A percentile compares a stretch with the other conserved stretches of the same genome.
Evolutionary conservation across 2,797 vertebrate genomes (phyloP).

Genomic region (Aythya fuligula): DNA sequence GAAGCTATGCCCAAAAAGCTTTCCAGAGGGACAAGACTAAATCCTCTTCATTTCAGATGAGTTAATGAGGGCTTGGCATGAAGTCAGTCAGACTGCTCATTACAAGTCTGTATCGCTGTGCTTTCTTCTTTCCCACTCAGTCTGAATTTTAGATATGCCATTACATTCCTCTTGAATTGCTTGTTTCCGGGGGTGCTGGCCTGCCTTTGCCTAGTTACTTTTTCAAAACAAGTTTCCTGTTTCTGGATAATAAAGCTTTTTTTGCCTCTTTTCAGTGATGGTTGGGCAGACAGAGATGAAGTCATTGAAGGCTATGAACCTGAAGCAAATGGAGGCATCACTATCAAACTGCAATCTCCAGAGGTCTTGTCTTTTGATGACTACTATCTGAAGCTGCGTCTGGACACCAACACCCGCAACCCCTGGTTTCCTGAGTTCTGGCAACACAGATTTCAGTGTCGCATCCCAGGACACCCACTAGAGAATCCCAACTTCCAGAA

Average conservation of each 20-base stretch:
- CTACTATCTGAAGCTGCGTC: conserved; percentile 92
- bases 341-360: conserved; percentile 95
- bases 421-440: conserved; percentile 99
- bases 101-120: not conserved
- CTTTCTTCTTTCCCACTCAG: not conserved
- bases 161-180: not conserved
- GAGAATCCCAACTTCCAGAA: conserved; percentile 94
- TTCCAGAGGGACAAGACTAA: not conserved
- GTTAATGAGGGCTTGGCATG: not conserved
- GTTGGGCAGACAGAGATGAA: conserved; percentile 98
- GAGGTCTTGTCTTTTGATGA: conserved; percentile 93
- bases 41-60: not conserved
- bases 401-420: conserved; percentile 93
- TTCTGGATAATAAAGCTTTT: not conserved
- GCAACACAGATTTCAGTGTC: conserved; percentile 98
- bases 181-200: not conserved
- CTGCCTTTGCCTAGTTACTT: not conserved
- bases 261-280: conserved; percentile 86
- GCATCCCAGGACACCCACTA: conserved; percentile 89
- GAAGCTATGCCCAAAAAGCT: not conserved
- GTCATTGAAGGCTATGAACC: conserved; percentile 96
- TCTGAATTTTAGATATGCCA: not conserved
- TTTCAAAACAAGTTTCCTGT: not conserved
- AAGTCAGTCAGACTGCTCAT: conserved; percentile 17
- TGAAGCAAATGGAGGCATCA: conserved; percentile 97